Base-by-base conservation (phyloP, 2,797 vertebrate genomes). In the Enteromius thamalakanensis region DNA sequence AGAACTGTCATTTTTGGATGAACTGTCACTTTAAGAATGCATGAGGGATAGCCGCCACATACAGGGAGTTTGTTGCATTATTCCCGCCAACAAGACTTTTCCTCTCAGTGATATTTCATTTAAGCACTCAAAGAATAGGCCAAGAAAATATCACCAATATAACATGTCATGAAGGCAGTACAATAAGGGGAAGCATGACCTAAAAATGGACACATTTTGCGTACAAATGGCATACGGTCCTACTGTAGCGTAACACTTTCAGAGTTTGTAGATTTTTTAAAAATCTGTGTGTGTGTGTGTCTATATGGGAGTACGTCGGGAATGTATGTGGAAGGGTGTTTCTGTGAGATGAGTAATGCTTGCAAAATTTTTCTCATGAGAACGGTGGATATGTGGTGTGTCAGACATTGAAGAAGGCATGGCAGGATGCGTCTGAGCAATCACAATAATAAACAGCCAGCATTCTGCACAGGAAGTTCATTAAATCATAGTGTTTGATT, bases 401-500 rank as follows among this genome's bases (percentile, higher is more conserved):
- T 87, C 79, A 88, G 76, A 83, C 58, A 85, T 91, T 91, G 91
- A 87, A 92, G 92, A 92, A 93, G 85, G 90, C 91, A 92, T 94
- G 91, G 89, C 93, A 94, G 94, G 94, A 95, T 94, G 93, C 89
- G 75, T 83, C 90, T 89, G 91, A 91, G 92, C 90, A 93, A 95
- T 93, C 92, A 92, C 87, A 95, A 94, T 93, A 94, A 95, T 94
- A 95, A 95, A 95, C 94, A 95, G 89, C 85, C 92, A 86, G 90
- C 65, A 86, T 91, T 92, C 92, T 91, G 89, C 77, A 86, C 91
- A 91, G 94, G 94, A 95, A 94, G 93, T 94, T 93, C 93, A 95
- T 94, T 94, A 93, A 94, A 95, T 94, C 93, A 94, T 93, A 92
- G 91, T 81, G 91, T 94, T 95, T 94, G 92, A 95, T 94, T 95